Conservation (phyloP, 2,113 vertebrate genomes). For the Stigmatopora argus region DNA sequence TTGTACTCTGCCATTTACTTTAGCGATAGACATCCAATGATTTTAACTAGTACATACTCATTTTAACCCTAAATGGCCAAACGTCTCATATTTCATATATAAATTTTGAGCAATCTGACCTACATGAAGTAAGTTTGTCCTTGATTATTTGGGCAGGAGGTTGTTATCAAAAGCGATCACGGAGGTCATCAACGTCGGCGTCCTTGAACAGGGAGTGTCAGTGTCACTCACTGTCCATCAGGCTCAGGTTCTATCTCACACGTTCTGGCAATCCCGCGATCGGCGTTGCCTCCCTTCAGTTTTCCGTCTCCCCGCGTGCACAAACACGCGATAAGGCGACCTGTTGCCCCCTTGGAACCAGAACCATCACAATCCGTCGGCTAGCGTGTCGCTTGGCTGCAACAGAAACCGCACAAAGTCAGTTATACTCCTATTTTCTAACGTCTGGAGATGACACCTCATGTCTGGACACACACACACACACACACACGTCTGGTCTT, state of each 20-base stretch:
- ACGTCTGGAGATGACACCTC: slow-evolving; percentile 19
- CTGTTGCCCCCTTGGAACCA: slow-evolving; percentile 1
- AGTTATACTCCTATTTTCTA: slow-evolving; percentile 19
- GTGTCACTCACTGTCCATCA: slow-evolving; percentile 23
- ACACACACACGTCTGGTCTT: not conserved
- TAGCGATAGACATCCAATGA: too few relatives aligned
- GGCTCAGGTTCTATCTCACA: slow-evolving; percentile 41
- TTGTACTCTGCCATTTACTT: too few relatives aligned
- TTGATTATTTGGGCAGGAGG: not conserved
- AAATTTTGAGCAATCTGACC: too few relatives aligned
- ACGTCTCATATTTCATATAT: too few relatives aligned
- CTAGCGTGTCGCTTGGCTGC: slow-evolving; percentile 33
- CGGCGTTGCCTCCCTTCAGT: slow-evolving; percentile 37
- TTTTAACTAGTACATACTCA: too few relatives aligned
- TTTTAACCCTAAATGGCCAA: too few relatives aligned
- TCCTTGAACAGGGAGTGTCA: not conserved
- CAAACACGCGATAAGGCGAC: slow-evolving; percentile 5
- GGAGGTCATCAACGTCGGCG: not conserved
- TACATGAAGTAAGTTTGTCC: not conserved
- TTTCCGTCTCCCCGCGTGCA: slow-evolving; percentile 34
- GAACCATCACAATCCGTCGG: slow-evolving; percentile 12
- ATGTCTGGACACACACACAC: not conserved
- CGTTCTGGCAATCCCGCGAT: slow-evolving; percentile 22
- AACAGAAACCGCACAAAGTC: slow-evolving; percentile 13
- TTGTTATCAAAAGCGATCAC: not conserved